Evolutionary conservation across 2,113 vertebrate genomes (phyloP).

Genomic region (human (Homo sapiens)): GRCh38 chr19:12702001-12702500

Average conservation of each 20-base stretch:
- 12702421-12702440: too few relatives aligned
- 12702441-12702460: too few relatives aligned
- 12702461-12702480: too few relatives aligned
- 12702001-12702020: too few relatives aligned
- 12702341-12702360: too few relatives aligned
- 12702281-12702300: background rate
- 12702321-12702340: background rate
- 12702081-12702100: conserved; percentile 97
- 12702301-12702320: background rate
- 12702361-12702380: too few relatives aligned
- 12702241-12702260: conserved; percentile 47
- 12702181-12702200: conserved; percentile 77
- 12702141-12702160: conserved; percentile 91
- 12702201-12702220: conserved; percentile 75
- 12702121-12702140: conserved; percentile 94
- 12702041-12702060: background rate
- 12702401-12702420: too few relatives aligned
- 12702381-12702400: too few relatives aligned
- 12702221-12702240: conserved; percentile 52
- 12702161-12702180: conserved; percentile 79
- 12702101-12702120: conserved; percentile 96
- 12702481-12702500: too few relatives aligned
- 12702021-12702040: background rate
- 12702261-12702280: background rate
- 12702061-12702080: conserved; percentile 91